These are phyloP conservation scores for Prosapia bicincta DNA, from an alignment of 2,888 invertebrate genomes.

Conservation along the genomic window DNA sequence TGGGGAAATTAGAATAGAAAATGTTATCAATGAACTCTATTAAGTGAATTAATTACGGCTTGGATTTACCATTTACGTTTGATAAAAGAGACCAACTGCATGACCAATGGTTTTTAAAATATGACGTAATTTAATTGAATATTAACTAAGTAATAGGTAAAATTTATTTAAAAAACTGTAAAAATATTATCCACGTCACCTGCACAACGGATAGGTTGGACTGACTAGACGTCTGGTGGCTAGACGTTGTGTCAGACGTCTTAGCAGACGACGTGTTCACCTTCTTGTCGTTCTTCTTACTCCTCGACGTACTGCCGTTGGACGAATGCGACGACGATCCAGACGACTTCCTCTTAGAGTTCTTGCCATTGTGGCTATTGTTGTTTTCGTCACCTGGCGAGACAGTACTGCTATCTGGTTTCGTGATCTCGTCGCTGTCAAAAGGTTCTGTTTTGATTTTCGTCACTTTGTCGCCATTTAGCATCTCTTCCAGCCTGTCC, in stretches of 20 bases:
- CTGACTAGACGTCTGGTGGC: background rate
- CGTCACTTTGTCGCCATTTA: constrained; percentile 24
- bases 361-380: constrained; percentile 44
- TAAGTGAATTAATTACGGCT: too few relatives aligned
- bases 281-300: constrained; percentile 26
- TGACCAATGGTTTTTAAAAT: too few relatives aligned
- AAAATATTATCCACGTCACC: too few relatives aligned
- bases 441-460: constrained; percentile 13
- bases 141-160: too few relatives aligned
- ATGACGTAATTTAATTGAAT: too few relatives aligned
- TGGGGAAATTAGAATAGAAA: too few relatives aligned
- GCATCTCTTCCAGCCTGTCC: constrained; percentile 40
- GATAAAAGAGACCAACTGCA: too few relatives aligned
- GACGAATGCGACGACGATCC: background rate
- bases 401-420: constrained; percentile 48
- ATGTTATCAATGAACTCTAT: too few relatives aligned
- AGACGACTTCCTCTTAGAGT: constrained; percentile 10
- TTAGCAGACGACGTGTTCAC: constrained; percentile 21
- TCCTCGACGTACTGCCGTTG: background rate
- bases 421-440: constrained; percentile 33
- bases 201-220: constrained; percentile 36
- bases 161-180: too few relatives aligned
- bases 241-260: constrained; percentile 3
- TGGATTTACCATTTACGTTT: too few relatives aligned
- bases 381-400: constrained; percentile 49